Evolutionary conservation across 1,140 invertebrate species (phyloP).

Genomic region (Diuraphis noxia): DNA sequence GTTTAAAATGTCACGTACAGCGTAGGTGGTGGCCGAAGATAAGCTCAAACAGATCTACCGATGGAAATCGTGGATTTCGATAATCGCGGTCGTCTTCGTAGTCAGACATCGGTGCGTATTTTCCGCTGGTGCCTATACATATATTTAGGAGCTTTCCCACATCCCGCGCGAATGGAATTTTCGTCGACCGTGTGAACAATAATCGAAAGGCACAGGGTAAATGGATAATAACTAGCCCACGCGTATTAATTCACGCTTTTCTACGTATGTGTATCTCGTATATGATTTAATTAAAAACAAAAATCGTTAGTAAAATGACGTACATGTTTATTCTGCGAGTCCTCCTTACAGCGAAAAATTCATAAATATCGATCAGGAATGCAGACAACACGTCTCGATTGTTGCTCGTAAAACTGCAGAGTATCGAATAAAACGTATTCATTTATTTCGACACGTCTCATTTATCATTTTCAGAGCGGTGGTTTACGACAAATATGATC

Average conservation of each 20-base stretch:
- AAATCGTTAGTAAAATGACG: not conserved
- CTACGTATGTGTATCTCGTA: not conserved
- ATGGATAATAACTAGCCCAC: not conserved
- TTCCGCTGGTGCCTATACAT: not conserved
- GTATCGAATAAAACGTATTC: not conserved
- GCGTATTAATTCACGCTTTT: not conserved
- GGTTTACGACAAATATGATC: not conserved
- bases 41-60: not conserved
- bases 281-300: not conserved
- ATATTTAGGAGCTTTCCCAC: too few species aligned
- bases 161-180: not conserved
- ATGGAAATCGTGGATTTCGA: not conserved
- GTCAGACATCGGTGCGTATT: not conserved
- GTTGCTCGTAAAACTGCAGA: not conserved
- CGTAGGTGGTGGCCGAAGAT: too few species aligned
- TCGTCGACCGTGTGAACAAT: not conserved
- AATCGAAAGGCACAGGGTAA: not conserved
- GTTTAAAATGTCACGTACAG: too few species aligned
- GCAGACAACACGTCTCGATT: not conserved
- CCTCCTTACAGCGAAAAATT: not conserved
- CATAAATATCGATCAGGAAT: not conserved
- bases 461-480: not conserved
- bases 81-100: not conserved
- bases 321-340: not conserved
- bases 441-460: not conserved